phyloP scores from a whole-genome alignment of 2,113 vertebrate species.

The Chlamydotis undulata region DNA sequence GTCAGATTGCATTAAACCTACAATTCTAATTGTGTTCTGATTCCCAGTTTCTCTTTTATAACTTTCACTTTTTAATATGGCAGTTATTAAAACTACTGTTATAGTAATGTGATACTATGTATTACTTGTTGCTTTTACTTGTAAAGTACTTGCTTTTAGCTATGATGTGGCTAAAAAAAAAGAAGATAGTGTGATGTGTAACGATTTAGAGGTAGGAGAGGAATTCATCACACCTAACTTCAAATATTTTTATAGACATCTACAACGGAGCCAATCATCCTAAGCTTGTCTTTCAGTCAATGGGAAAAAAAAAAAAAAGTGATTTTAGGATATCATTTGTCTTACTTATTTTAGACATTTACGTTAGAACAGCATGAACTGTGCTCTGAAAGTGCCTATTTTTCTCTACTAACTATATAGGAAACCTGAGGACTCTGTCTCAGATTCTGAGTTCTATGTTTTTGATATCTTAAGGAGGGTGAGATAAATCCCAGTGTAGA shows the following conservation, averaged over 20 bases:
- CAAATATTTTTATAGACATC: background rate
- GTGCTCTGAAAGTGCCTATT: background rate
- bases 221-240: background rate
- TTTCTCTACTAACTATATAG: background rate
- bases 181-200: background rate
- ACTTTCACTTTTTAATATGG: background rate
- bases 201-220: background rate
- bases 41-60: background rate
- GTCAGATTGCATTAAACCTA: background rate
- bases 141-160: background rate
- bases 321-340: background rate
- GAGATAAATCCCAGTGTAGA: background rate
- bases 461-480: background rate
- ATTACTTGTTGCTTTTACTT: background rate
- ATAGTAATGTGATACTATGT: background rate
- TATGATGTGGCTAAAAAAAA: background rate
- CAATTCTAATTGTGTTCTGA: background rate
- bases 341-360: background rate
- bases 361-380: background rate
- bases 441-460: background rate
- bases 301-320: background rate
- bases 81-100: background rate
- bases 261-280: background rate
- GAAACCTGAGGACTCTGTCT: background rate
- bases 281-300: background rate